Evolutionary conservation across 2,888 invertebrate genomes (phyloP), one percentile per base, ranked within the genome.

Genomic region (Ochropacha duplaris): DNA sequence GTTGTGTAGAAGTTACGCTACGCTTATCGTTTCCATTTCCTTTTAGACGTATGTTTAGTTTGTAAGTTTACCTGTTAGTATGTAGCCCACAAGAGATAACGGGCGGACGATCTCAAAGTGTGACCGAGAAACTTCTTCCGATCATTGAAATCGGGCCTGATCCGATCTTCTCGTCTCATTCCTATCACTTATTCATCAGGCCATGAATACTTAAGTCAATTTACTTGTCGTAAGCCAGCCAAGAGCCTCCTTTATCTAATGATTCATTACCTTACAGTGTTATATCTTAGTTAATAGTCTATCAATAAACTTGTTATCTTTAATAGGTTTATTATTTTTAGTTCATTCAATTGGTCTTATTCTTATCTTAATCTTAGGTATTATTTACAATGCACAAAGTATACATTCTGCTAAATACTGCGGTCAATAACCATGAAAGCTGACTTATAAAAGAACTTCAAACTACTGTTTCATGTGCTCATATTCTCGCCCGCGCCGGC

Each of bases 121-220:
- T 66, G 71, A 69, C 72, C 71, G 64, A 65, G 75, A 72, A 84
- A 82, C 74, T 84, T 81, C 80, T 81, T 77, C 76, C 79, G 79
- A 81, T 84, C 85, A 85, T 84, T 85, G 86, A 83, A 85, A 87
- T 84, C 76, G 79, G 81, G 74, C 68, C 76, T 78, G 80, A 84
- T 87, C 83, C 83, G 81, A 87, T 87, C 79, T 76, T 81, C 81
- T 79, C 76, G 72, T 60, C 66, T 77, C 76, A 78, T 78, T 79
- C 77, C 76, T 71, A 87, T 90, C 79, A 83, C 76, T 88, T 89
- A 90, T 90, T 90, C 88, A 88, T 83, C 79, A 81, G 69, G 63
- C 84, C 85, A 87, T 88, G 88, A 89, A 88, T 88, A 86, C 83
- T 84, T 87, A 84, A 89, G 87, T 83, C 81, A 82, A 87, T 88